Conservation (phyloP, 2,888 invertebrate species). For the Fragum fragum region DNA sequence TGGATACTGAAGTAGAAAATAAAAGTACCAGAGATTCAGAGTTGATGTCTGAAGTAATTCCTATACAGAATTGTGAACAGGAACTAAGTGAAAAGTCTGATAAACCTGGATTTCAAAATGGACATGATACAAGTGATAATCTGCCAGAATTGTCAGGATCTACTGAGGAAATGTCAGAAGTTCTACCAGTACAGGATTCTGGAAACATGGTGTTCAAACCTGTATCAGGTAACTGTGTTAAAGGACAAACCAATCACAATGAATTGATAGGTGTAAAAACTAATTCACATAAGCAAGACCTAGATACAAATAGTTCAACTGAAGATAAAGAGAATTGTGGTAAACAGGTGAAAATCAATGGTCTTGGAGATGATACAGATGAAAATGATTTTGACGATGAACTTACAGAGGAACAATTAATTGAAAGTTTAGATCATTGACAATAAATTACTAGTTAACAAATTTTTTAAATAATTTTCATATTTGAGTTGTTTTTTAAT, state of each 20-base stretch:
- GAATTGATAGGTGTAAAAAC: too few species aligned
- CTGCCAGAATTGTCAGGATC: conserved; percentile 8
- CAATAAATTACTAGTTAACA: background rate
- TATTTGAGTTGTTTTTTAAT: too few species aligned
- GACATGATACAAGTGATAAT: background rate
- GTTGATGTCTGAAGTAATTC: too few species aligned
- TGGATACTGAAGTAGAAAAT: too few species aligned
- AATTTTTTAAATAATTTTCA: background rate
- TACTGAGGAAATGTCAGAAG: conserved; percentile 47
- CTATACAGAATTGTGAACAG: too few species aligned
- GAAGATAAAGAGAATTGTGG: conserved; percentile 20
- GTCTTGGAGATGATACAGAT: background rate
- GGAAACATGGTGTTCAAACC: conserved; percentile 5
- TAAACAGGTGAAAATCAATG: background rate
- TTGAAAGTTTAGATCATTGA: conserved; percentile 51
- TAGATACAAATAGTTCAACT: background rate
- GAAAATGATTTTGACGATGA: conserved; percentile 49
- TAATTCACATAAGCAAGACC: too few species aligned
- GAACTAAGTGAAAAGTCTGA: too few species aligned
- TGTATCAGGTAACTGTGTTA: background rate
- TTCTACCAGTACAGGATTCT: conserved; percentile 33
- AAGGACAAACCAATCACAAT: too few species aligned
- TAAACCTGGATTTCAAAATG: too few species aligned
- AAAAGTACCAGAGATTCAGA: too few species aligned
- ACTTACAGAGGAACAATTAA: conserved; percentile 51